Conservation (phyloP, 2,797 vertebrate species). For the Coilia nasus region DNA sequence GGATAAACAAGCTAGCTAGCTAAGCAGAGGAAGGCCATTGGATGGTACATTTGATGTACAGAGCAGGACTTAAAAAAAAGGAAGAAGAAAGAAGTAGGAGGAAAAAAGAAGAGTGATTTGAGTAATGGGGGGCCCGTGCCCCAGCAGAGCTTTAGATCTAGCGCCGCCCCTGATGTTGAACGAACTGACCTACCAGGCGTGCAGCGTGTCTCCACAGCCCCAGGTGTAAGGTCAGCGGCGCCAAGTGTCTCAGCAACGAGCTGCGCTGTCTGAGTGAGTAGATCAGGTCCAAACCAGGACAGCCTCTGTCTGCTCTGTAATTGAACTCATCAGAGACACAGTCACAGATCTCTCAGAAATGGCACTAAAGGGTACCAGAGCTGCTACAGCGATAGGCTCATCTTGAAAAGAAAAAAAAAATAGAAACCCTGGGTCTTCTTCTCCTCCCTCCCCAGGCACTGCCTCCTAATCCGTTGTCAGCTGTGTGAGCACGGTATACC, state of each 20-base stretch:
- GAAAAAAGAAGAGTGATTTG: no score
- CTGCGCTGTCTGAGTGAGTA: not conserved
- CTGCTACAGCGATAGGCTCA: not conserved
- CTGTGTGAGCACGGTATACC: not conserved
- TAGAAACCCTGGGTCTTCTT: not conserved
- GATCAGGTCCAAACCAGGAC: not conserved
- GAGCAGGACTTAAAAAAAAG: no score
- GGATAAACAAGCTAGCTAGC: no score
- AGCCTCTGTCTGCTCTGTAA: slow-evolving; percentile 3
- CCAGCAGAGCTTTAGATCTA: no score
- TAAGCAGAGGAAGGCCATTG: no score
- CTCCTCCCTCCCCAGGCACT: not conserved
- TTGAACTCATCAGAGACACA: slow-evolving; percentile 9
- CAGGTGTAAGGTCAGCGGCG: not conserved
- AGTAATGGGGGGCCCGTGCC: no score
- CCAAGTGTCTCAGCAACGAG: not conserved
- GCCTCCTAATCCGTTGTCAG: slow-evolving; percentile 10
- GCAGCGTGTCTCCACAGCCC: not conserved
- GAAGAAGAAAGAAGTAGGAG: no score
- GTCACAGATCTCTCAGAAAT: not conserved
- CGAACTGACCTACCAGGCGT: not conserved
- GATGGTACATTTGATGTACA: no score
- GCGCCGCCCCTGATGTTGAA: not conserved
- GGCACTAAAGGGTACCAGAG: not conserved
- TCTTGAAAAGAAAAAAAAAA: not conserved